Evolutionary conservation across 2,797 vertebrate genomes (phyloP).

Genomic region (Bucorvus abyssinicus): DNA sequence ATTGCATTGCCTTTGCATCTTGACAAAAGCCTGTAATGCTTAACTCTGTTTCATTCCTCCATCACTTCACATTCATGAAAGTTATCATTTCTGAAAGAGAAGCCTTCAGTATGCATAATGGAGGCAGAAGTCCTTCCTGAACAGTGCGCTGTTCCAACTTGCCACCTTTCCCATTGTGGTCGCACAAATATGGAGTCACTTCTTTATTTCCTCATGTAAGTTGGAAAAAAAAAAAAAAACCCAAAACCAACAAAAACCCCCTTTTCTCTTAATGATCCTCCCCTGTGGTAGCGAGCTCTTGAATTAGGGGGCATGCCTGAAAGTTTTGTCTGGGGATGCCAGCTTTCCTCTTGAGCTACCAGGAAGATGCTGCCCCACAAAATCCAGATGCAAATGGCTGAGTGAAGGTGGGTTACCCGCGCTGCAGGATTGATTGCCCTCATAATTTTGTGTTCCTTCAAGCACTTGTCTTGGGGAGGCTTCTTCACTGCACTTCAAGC

Average conservation of each 20-base stretch:
- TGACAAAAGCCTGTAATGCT: background rate
- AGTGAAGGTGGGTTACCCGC: background rate
- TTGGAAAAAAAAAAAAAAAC: background rate
- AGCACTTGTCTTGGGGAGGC: background rate
- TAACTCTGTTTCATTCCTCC: background rate
- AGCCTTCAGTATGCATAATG: background rate
- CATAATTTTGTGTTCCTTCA: background rate
- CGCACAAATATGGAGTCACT: background rate
- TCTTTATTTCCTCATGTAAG: background rate
- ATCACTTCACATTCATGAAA: background rate
- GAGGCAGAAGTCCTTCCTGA: background rate
- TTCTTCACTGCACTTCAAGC: background rate
- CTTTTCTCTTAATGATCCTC: background rate
- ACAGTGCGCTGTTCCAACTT: background rate
- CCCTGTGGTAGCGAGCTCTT: background rate
- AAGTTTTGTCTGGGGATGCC: background rate
- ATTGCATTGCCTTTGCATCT: background rate
- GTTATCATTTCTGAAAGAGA: background rate
- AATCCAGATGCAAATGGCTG: background rate
- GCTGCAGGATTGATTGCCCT: background rate
- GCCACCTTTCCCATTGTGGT: background rate
- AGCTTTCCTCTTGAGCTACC: background rate
- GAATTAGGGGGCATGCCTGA: background rate
- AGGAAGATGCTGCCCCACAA: background rate
- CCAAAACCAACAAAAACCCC: fast-evolving